phyloP scores from a whole-genome alignment of 1,140 invertebrate species.

The Bombus soroeensis region DNA sequence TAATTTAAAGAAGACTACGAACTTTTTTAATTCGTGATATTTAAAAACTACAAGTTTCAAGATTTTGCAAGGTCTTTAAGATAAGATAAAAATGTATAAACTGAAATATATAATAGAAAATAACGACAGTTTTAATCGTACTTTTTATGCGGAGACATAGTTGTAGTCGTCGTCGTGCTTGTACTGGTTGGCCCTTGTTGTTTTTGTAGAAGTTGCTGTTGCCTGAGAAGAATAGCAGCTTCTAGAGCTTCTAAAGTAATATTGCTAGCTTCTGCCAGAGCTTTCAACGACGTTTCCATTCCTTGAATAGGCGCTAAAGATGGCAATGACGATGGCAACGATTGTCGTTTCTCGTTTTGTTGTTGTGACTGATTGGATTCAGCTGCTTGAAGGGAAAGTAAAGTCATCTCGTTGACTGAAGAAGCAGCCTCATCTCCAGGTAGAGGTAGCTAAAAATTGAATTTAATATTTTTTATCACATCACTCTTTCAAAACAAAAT shows the following conservation, averaged over 20 bases:
- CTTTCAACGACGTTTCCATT: constrained; percentile 83
- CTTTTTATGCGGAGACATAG: constrained; percentile 70
- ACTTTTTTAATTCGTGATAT: too few relatives aligned
- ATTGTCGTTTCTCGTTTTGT: constrained; percentile 72
- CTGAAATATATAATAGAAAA: background rate
- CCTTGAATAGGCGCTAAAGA: constrained; percentile 79
- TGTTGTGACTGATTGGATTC: constrained; percentile 67
- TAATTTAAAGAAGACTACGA: background rate
- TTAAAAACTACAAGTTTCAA: too few relatives aligned
- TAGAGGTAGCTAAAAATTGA: constrained; percentile 70
- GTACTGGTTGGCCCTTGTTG: constrained; percentile 81
- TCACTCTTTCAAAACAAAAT: background rate
- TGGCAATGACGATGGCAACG: constrained; percentile 66
- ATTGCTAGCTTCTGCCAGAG: constrained; percentile 86
- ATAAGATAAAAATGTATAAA: too few relatives aligned
- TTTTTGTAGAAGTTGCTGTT: constrained; percentile 86
- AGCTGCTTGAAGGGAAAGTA: constrained; percentile 68
- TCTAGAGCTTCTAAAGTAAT: constrained; percentile 89
- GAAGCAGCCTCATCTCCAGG: constrained; percentile 74
- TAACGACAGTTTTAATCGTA: constrained; percentile 3
- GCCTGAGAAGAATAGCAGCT: constrained; percentile 87
- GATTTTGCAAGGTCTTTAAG: too few relatives aligned
- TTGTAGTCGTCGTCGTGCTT: constrained; percentile 75
- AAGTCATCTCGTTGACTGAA: constrained; percentile 76
- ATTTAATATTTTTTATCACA: background rate